Evolutionary conservation across 2,113 vertebrate species (phyloP).

Genomic region (Rhinichthys klamathensis): DNA sequence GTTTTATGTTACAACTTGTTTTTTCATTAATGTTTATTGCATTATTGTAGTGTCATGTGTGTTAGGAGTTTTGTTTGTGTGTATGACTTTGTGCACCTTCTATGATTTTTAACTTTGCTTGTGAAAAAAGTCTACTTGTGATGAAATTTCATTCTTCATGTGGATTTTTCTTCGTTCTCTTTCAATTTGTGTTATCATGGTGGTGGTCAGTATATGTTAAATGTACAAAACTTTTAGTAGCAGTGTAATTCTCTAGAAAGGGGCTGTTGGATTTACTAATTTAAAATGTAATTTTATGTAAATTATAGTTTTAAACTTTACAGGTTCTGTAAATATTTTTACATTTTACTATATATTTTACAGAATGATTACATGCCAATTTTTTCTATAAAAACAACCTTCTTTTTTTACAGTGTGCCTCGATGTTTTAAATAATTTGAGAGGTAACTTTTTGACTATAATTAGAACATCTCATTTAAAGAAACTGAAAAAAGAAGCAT

Average conservation of each 20-base stretch:
- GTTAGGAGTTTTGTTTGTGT: not conserved
- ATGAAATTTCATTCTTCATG: not conserved
- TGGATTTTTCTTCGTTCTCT: not conserved
- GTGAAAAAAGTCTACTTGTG: not conserved
- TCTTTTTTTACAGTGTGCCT: not conserved
- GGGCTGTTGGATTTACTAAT: not conserved
- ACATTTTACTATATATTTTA: not conserved
- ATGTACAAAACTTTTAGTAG: not conserved
- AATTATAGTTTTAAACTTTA: too few relatives aligned
- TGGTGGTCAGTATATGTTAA: not conserved
- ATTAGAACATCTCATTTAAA: not conserved
- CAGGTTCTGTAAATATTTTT: not conserved
- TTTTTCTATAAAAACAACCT: not conserved
- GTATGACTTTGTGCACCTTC: not conserved
- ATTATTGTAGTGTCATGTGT: too few relatives aligned
- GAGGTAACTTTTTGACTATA: not conserved
- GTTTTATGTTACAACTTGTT: too few relatives aligned
- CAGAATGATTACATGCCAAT: not conserved
- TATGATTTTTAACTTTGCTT: not conserved
- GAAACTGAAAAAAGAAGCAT: constrained; percentile 35
- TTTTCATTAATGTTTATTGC: too few relatives aligned
- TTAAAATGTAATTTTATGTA: too few relatives aligned
- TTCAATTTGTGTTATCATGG: not conserved
- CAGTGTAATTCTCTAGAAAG: not conserved
- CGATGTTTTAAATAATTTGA: not conserved